Evolutionary conservation across 2,797 vertebrate genomes (phyloP).

Genomic region (Astyanax mexicanus): DNA sequence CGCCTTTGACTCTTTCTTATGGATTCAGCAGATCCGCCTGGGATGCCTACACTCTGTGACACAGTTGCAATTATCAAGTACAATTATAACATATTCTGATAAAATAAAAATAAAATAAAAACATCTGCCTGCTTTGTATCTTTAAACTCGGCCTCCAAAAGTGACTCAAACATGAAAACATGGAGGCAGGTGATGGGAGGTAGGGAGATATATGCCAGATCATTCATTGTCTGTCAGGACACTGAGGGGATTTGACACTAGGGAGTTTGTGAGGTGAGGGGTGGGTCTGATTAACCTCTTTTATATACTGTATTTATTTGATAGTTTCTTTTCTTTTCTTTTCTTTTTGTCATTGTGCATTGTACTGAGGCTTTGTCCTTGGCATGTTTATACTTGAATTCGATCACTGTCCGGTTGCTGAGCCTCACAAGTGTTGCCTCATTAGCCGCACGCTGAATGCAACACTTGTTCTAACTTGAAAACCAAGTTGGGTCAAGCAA

Average conservation of each 20-base stretch:
- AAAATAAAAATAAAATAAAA: slow-evolving; percentile 3
- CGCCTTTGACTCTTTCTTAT: slow-evolving; percentile 20
- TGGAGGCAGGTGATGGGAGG: too few relatives aligned
- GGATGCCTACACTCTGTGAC: slow-evolving; percentile 34
- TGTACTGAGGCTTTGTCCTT: slow-evolving; percentile 60
- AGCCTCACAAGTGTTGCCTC: slow-evolving; percentile 39
- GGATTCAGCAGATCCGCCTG: slow-evolving; percentile 21
- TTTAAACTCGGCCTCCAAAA: slow-evolving; percentile 18
- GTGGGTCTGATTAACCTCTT: slow-evolving; percentile 58
- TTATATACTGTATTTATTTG: slow-evolving; percentile 77
- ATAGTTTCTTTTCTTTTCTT: slow-evolving; percentile 42
- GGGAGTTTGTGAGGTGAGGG: slow-evolving; percentile 39
- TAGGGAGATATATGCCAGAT: slow-evolving; percentile 13
- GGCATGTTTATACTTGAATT: slow-evolving; percentile 70
- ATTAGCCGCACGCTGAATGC: slow-evolving; percentile 32
- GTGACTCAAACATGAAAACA: slow-evolving; percentile 2
- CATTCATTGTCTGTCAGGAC: slow-evolving; percentile 23
- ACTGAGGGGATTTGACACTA: slow-evolving; percentile 25
- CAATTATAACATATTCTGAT: slow-evolving; percentile 56
- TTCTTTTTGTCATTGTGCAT: slow-evolving; percentile 62
- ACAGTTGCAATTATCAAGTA: slow-evolving; percentile 45
- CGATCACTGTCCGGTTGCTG: slow-evolving; percentile 52
- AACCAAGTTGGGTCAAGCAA: slow-evolving; percentile 39
- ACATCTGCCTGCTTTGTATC: slow-evolving; percentile 39
- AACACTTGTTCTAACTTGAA: slow-evolving; percentile 30